Conservation (phyloP, 2,113 vertebrate genomes). For the Forbesichthys papilliferus region DNA sequence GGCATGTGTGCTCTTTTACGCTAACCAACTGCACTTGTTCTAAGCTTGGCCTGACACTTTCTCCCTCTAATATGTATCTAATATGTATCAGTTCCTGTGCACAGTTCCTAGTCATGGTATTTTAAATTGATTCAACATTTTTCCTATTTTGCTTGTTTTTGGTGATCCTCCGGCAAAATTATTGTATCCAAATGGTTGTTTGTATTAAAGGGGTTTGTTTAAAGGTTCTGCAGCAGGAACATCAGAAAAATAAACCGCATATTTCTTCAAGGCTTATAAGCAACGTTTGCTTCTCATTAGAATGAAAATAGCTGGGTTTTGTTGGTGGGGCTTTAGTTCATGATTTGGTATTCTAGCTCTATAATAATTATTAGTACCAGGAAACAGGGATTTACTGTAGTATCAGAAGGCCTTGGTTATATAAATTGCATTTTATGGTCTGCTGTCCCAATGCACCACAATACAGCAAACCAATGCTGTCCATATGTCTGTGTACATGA, state of each 20-base stretch:
- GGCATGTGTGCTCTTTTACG: conserved; percentile 32
- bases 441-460: conserved; percentile 16
- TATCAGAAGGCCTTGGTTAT: conserved; percentile 17
- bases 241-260: conserved; percentile 7
- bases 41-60: neutral
- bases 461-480: conserved; percentile 35
- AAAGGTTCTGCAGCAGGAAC: neutral
- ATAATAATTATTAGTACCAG: conserved; percentile 26
- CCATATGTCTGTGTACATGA: conserved; percentile 33
- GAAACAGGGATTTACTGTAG: conserved; percentile 21
- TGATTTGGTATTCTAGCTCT: conserved; percentile 14
- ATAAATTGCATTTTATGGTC: conserved; percentile 18
- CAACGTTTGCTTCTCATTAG: conserved; percentile 29
- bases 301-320: conserved; percentile 15
- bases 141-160: neutral
- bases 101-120: conserved; percentile 17
- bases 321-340: conserved; percentile 18
- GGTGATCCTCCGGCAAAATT: neutral
- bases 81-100: conserved; percentile 1
- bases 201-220: conserved; percentile 10
- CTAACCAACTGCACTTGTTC: conserved; percentile 2
- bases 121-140: conserved; percentile 5
- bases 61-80: neutral
- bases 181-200: conserved; percentile 4
- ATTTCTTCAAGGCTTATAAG: conserved; percentile 3